These are phyloP conservation scores for Apis dorsata DNA, from an alignment of 1,140 invertebrate genomes.

Conservation along the genomic window DNA sequence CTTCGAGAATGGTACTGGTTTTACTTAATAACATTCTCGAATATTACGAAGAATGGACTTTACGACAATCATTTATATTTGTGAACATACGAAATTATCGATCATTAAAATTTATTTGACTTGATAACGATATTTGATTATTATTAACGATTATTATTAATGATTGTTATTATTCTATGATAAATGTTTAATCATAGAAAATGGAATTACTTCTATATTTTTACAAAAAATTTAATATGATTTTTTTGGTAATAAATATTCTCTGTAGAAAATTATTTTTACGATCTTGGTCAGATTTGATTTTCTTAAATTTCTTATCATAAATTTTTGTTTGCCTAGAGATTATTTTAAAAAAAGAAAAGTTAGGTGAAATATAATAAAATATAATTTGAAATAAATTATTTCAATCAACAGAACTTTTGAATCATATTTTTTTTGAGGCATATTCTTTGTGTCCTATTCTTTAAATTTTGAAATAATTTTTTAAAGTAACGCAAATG, in stretches of 20 bases:
- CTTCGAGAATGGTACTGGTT: background rate
- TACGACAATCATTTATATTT: background rate
- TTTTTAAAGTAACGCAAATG: background rate
- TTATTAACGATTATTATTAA: no score
- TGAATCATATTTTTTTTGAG: background rate
- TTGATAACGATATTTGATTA: background rate
- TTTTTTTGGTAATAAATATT: no score
- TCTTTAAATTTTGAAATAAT: slow-evolving; percentile 33
- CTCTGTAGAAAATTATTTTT: background rate
- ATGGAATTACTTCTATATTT: no score
- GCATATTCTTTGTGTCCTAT: background rate
- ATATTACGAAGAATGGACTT: background rate
- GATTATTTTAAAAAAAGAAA: slow-evolving; percentile 28
- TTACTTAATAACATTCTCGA: background rate
- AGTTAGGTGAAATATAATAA: slow-evolving; percentile 39
- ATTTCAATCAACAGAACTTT: slow-evolving; percentile 43
- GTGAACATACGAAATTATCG: background rate
- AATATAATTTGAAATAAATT: slow-evolving; percentile 47
- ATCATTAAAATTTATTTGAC: background rate
- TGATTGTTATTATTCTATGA: no score
- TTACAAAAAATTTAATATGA: no score
- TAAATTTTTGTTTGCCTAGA: slow-evolving; percentile 16
- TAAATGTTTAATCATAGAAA: no score
- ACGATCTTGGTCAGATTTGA: background rate
- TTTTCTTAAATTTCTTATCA: background rate